Base-by-base conservation (phyloP, 2,888 invertebrate genomes). In the Drosophila prolongata region DNA sequence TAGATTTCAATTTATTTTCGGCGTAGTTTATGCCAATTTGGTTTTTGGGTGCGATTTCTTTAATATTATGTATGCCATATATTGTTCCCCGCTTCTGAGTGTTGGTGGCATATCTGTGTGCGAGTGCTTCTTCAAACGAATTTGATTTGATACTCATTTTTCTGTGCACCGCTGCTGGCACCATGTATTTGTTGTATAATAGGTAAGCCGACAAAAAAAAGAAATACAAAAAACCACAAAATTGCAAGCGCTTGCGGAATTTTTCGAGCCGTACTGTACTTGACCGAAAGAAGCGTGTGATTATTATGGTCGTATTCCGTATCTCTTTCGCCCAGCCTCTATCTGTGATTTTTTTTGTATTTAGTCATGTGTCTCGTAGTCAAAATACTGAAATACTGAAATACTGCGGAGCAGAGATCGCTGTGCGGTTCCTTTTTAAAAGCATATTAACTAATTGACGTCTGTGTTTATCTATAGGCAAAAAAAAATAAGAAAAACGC, bases 1-100 rank as follows among this genome's bases (percentile, higher is more conserved):
- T 81, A 81, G 85, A 83, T 81, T 83, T 77, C 76, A 87, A 87
- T 83, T 83, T 83, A 87, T 83, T 83, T 83, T 87, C 87, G 87
- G 77, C 87, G 83, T 83, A 83, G 83, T 83, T 83, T 83, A 87
- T 82, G 82, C 85, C 85, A 87, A 82, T 87, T 82, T 84, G 84
- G 78, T 72, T 67, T 85, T 78, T 73, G 80, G 77, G 72, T 87
- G 87, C 73, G 87, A 82, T 87, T 84, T 84, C 84, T 83, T 81
- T 86, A 72, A 80, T 80, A 86, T 86, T 86, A 80, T 86, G 80
- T 80, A 72, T 86, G 79, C 77, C 86, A 75, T 77, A 82, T 75
- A 68, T 64, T 43, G 68, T 64, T 40, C 35, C 44, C 53, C 46
- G 42, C 19, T 16, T 30, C n/a, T 38, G 9, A 14, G 14, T 47